phyloP scores from a whole-genome alignment of 1,140 invertebrate genomes.

The Drosophila sp. region DNA sequence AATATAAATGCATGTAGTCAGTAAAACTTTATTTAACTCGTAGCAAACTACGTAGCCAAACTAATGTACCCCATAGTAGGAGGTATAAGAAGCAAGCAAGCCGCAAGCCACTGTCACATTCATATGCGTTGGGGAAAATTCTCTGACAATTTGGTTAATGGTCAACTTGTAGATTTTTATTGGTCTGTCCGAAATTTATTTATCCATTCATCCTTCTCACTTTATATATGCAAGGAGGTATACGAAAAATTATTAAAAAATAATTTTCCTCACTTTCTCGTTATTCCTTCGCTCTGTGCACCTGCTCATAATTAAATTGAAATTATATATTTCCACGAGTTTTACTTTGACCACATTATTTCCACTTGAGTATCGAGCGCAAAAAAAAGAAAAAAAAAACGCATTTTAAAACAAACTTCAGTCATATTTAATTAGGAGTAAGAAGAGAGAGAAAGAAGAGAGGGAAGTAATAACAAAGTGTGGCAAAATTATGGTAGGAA shows the following conservation, averaged over 20 bases:
- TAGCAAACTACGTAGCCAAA: neutral
- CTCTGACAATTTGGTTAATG: conserved; percentile 69
- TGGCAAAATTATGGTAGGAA: conserved; percentile 16
- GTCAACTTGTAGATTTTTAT: conserved; percentile 57
- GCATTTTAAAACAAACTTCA: conserved; percentile 45
- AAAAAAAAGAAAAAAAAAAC: conserved; percentile 27
- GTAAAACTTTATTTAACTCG: no score
- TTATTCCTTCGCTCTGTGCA: neutral
- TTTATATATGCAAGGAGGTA: neutral
- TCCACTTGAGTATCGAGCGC: neutral
- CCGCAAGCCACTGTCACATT: conserved; percentile 61
- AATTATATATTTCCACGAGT: conserved; percentile 2
- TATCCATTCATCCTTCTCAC: neutral
- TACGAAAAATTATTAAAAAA: conserved; percentile 14
- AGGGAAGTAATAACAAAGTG: conserved; percentile 26
- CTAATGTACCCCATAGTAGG: neutral
- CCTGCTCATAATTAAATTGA: conserved; percentile 1
- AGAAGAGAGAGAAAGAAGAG: conserved; percentile 31
- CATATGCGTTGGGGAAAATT: conserved; percentile 52
- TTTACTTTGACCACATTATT: conserved; percentile 32
- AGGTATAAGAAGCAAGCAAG: neutral
- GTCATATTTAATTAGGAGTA: conserved; percentile 65
- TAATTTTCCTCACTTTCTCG: neutral
- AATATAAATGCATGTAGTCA: no score
- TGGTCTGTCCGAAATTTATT: conserved; percentile 54